phyloP scores from a whole-genome alignment of 2,113 vertebrate genomes.

The Columba janthina region DNA sequence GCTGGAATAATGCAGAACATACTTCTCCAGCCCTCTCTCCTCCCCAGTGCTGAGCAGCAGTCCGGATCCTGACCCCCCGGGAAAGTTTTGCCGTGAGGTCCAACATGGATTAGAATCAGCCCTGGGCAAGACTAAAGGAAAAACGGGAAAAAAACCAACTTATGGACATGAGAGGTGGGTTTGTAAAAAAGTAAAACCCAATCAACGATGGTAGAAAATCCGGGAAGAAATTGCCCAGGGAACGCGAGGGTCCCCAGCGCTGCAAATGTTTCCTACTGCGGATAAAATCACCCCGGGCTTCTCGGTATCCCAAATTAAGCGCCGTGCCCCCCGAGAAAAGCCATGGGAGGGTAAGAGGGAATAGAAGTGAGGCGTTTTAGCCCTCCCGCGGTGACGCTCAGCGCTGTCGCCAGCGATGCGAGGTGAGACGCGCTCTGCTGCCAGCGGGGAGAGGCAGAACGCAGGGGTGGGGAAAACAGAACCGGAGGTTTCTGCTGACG shows the following conservation, averaged over 20 bases:
- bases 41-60: accelerated
- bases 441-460: not conserved
- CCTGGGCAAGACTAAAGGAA: not conserved
- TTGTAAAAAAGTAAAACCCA: not conserved
- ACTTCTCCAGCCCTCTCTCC: not conserved
- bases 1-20: not conserved
- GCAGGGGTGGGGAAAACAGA: not conserved
- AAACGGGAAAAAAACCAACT: not conserved
- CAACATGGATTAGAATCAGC: not conserved
- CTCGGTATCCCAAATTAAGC: not conserved
- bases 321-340: accelerated
- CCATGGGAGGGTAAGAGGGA: not conserved
- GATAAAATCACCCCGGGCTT: not conserved
- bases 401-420: accelerated
- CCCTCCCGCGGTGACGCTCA: not conserved
- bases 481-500: not conserved
- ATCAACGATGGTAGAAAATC: not conserved
- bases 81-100: not conserved
- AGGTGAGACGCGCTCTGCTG: not conserved
- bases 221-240: accelerated
- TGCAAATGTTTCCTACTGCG: accelerated
- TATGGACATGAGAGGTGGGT: not conserved
- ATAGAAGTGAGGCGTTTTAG: not conserved
- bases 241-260: accelerated
- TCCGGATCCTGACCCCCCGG: not conserved